phyloP scores from a whole-genome alignment of 2,113 vertebrate species.

The Lathamus discolor region DNA sequence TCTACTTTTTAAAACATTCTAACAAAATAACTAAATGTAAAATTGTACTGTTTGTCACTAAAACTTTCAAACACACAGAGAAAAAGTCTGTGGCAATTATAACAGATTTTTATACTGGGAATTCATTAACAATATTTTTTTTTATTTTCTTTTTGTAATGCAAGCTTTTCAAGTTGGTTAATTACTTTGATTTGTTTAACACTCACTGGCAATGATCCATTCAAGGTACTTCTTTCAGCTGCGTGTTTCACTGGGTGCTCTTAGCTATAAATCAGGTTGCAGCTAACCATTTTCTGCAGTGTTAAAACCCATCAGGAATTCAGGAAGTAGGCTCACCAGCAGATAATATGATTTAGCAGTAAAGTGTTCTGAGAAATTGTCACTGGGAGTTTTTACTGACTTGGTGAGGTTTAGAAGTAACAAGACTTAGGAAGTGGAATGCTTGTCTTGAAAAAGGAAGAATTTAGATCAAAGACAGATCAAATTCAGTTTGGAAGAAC shows the following conservation, averaged over 20 bases:
- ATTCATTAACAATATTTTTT: background rate
- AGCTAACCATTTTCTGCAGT: background rate
- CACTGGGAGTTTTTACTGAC: background rate
- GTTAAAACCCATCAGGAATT: background rate
- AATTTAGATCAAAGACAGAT: background rate
- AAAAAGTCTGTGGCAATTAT: background rate
- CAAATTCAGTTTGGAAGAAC: background rate
- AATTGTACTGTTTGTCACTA: background rate
- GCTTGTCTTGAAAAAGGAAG: background rate
- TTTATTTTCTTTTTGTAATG: background rate
- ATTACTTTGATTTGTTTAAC: background rate
- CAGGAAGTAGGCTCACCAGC: background rate
- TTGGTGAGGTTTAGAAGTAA: background rate
- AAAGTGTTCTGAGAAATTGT: background rate
- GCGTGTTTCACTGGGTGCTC: background rate
- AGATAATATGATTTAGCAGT: background rate
- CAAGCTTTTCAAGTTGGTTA: background rate
- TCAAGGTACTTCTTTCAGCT: background rate
- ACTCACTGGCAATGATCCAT: background rate
- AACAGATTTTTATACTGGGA: background rate
- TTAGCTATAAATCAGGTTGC: background rate
- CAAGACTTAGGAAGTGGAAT: background rate
- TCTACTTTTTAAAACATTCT: background rate
- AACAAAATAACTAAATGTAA: background rate
- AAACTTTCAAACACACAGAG: background rate